Base-by-base conservation (phyloP, 30 jellyfish, hydroid and myxozoan species). In the Sanderia malayensis region DNA sequence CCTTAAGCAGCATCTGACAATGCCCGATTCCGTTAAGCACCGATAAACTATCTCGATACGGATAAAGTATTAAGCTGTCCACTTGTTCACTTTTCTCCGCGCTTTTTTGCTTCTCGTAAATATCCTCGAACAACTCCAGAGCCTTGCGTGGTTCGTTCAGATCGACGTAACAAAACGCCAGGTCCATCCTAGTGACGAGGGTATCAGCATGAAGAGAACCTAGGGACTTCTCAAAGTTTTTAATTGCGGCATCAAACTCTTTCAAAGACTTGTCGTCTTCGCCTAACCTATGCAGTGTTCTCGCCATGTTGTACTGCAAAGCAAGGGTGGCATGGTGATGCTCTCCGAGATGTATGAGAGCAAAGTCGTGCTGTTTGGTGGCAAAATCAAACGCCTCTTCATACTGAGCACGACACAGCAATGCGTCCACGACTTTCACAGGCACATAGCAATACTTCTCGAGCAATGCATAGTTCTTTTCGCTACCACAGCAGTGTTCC, bases 21-120 rank as follows among this genome's bases (percentile, higher is more conserved):
- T 73, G 85, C 19, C 67, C 85, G 18, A 73, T 73, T 28, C 85
- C 85, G 46, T 73, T 55, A 30, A 73, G 31, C 10, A 23, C 85
- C 11, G 85, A 31, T 44, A 26, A 73, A 8, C 57, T 59, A 58
- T 73, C 85, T 57, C 85, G 29, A 58, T 73, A 73, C 45, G 26
- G 0, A 45, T 73, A 58, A 17, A 73, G 75, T 32, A 55, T 75
- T 7, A 73, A 28, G 17, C 27, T 26, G 18, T 19, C 41, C 9
- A 17, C 65, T 15, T 19, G 19, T 18, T 31, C 0, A 3, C 7
- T 46, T 23, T 57, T 32, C 26, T 31, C 67, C 6, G 53, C 24
- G 4, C 13, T 22, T 31, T 55, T 41, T 75, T 73, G 57, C 57
- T 73, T 73, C 27, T 20, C 34, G 63, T 73, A 73, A 57, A 73